These are phyloP conservation scores for Zeugodacus cucurbitae DNA, from an alignment of 1,140 invertebrate genomes.

Conservation along the genomic window DNA sequence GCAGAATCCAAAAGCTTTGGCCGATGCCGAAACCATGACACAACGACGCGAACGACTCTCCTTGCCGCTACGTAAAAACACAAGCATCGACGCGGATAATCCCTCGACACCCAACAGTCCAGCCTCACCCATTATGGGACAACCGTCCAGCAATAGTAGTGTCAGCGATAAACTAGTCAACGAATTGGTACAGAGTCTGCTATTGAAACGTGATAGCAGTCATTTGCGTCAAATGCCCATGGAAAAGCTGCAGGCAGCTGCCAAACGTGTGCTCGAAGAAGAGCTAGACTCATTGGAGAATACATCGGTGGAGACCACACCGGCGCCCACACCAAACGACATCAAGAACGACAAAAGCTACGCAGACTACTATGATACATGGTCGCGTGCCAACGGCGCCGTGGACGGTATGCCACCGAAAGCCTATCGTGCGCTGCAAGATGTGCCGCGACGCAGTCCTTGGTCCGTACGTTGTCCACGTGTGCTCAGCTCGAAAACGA, in stretches of 20 bases:
- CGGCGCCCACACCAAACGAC: conserved; percentile 63
- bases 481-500: conserved; percentile 70
- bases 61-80: conserved; percentile 63
- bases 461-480: conserved; percentile 69
- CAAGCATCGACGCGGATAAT: conserved; percentile 64
- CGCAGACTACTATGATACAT: conserved; percentile 72
- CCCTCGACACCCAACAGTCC: conserved; percentile 69
- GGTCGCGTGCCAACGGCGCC: conserved; percentile 66
- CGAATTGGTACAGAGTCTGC: conserved; percentile 70
- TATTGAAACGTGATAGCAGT: conserved; percentile 68
- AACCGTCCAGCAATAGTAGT: conserved; percentile 48
- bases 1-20: conserved; percentile 56
- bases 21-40: conserved; percentile 58
- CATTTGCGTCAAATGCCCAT: conserved; percentile 69
- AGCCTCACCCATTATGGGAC: conserved; percentile 65
- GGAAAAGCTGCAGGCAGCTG: conserved; percentile 70
- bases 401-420: conserved; percentile 68
- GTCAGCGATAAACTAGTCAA: conserved; percentile 70
- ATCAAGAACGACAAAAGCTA: conserved; percentile 67
- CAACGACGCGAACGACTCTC: conserved; percentile 62
- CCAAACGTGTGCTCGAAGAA: conserved; percentile 69
- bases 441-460: conserved; percentile 56
- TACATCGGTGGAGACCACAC: conserved; percentile 64
- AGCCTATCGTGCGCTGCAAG: conserved; percentile 67
- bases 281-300: conserved; percentile 65